phyloP scores from a whole-genome alignment of 2,888 invertebrate species.

The Ichneumon xanthorius region DNA sequence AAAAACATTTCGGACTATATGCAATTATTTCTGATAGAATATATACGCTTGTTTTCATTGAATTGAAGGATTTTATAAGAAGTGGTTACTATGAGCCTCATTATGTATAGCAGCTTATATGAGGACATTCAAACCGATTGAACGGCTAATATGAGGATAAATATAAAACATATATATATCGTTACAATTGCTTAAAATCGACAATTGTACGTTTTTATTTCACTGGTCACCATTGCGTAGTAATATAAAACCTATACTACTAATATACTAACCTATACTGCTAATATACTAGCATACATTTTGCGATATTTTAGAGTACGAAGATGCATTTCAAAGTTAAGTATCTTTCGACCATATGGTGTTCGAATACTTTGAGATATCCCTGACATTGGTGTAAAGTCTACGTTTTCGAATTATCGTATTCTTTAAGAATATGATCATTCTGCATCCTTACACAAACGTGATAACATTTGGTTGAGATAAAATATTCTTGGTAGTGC shows the following conservation, averaged over 20 bases:
- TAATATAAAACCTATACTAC: background rate
- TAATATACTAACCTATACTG: too few relatives aligned
- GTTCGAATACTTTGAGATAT: background rate
- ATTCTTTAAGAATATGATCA: background rate
- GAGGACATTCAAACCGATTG: background rate
- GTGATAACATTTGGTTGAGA: background rate
- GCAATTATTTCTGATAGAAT: slow-evolving; percentile 6
- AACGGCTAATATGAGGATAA: slow-evolving; percentile 9
- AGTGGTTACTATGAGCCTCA: slow-evolving; percentile 7
- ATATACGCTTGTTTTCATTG: slow-evolving; percentile 3
- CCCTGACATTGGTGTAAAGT: background rate
- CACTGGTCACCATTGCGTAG: background rate
- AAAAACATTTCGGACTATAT: slow-evolving; percentile 20
- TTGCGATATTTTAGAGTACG: background rate
- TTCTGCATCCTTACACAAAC: background rate
- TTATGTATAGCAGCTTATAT: background rate
- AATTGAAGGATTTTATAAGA: slow-evolving; percentile 9
- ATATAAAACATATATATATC: background rate
- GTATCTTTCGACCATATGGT: background rate
- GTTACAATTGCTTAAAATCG: background rate
- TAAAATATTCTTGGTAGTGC: too few relatives aligned
- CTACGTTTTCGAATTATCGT: background rate
- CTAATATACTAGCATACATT: background rate
- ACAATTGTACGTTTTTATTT: background rate
- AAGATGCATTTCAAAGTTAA: background rate